A percentile compares a stretch with the other conserved stretches of the same genome.
Evolutionary conservation across 2,888 invertebrate genomes (phyloP).

Genomic region (Caenorhabditis sp.): DNA sequence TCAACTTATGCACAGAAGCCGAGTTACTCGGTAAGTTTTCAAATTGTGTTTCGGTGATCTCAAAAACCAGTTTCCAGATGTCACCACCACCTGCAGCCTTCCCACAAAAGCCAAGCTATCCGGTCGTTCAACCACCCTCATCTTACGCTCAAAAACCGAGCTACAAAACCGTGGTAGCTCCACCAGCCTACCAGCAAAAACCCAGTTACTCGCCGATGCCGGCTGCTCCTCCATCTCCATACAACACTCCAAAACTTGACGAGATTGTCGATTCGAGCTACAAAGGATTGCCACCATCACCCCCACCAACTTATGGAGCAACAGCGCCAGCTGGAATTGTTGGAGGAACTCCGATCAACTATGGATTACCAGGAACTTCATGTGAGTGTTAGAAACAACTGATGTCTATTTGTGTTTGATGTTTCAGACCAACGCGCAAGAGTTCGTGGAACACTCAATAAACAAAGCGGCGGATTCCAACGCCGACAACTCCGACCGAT

Average conservation of each 20-base stretch:
- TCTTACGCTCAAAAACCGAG: background rate
- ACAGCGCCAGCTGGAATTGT: slow-evolving; percentile 19
- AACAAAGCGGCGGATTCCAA: slow-evolving; percentile 4
- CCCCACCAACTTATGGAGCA: slow-evolving; percentile 23
- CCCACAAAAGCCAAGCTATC: background rate
- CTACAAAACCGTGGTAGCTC: background rate
- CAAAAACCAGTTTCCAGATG: background rate
- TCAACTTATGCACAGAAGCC: background rate
- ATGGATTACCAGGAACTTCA: background rate
- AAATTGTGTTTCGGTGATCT: background rate
- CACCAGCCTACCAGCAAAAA: background rate
- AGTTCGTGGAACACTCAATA: slow-evolving; percentile 13
- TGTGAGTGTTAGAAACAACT: slow-evolving; percentile 1
- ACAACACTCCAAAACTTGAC: background rate
- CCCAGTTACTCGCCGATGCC: background rate
- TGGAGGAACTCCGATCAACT: slow-evolving; percentile 31
- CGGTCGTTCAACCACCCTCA: background rate
- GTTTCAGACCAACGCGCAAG: slow-evolving; percentile 35
- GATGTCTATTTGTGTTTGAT: background rate
- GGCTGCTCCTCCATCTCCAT: background rate
- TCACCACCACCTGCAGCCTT: background rate
- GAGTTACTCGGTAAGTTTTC: background rate
- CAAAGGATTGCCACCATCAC: background rate
- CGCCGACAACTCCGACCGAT: background rate
- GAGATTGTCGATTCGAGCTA: background rate